These are phyloP conservation scores for Platynereis dumerilii DNA, from an alignment of 2,888 invertebrate species.

Conservation along the genomic window DNA sequence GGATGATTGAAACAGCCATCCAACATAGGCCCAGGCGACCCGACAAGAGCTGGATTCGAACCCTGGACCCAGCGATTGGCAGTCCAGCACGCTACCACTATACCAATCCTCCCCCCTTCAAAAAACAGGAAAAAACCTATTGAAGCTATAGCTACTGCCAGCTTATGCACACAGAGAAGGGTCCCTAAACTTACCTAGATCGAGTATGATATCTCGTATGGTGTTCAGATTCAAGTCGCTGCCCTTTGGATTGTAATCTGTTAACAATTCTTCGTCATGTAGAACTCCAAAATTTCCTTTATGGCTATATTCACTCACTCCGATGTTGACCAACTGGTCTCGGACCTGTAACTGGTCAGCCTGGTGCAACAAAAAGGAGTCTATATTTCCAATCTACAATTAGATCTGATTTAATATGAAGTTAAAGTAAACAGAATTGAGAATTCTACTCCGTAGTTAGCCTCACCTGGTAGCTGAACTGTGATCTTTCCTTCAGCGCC, in stretches of 20 bases:
- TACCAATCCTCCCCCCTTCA: no score
- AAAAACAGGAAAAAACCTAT: no score
- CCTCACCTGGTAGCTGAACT: constrained; percentile 20
- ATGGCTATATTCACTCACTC: constrained; percentile 34
- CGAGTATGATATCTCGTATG: constrained; percentile 33
- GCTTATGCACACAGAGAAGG: no score
- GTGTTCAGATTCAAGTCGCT: constrained; percentile 26
- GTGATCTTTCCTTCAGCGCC: not conserved
- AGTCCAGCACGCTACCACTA: no score
- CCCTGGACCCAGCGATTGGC: no score
- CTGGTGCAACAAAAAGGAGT: constrained; percentile 19
- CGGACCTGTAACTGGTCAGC: constrained; percentile 26
- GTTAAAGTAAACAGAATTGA: no score
- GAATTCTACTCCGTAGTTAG: no score
- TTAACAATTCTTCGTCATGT: constrained; percentile 25
- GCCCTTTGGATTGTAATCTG: not conserved
- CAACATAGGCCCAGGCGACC: no score
- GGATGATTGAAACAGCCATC: no score
- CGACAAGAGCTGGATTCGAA: no score
- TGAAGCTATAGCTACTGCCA: no score
- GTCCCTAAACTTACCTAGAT: constrained; percentile 26
- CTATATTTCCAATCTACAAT: not conserved
- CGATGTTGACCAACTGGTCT: constrained; percentile 37
- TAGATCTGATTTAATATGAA: no score
- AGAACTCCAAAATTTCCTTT: constrained; percentile 14